phyloP scores from a whole-genome alignment of 2,797 vertebrate genomes.

The Chiroxiphia lanceolata region DNA sequence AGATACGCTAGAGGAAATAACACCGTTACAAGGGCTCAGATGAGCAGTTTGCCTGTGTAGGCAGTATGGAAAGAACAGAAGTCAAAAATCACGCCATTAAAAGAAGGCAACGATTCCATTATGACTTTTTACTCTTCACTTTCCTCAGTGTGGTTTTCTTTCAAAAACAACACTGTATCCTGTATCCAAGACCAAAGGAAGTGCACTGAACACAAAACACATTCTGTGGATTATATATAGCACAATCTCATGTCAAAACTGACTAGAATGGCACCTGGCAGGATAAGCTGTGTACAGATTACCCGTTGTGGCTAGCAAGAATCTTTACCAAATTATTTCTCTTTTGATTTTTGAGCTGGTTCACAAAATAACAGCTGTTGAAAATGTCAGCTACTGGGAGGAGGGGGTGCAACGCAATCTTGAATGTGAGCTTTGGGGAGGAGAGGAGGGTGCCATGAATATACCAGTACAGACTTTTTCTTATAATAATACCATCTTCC shows the following conservation, averaged over 20 bases:
- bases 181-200: slow-evolving; percentile 1
- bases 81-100: background rate
- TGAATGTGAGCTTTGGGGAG: slow-evolving; percentile 69
- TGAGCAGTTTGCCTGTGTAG: background rate
- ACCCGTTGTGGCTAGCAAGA: slow-evolving; percentile 53
- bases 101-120: background rate
- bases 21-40: background rate
- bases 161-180: background rate
- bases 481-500: slow-evolving; percentile 86
- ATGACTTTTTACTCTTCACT: background rate
- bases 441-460: slow-evolving; percentile 66
- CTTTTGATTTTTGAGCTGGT: slow-evolving; percentile 79
- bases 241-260: slow-evolving; percentile 49
- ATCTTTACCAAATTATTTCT: slow-evolving; percentile 74
- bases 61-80: background rate
- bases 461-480: slow-evolving; percentile 81
- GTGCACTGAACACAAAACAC: background rate
- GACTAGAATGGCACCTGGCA: slow-evolving; percentile 48
- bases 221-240: slow-evolving; percentile 6
- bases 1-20: background rate
- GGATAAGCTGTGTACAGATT: slow-evolving; percentile 41
- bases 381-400: slow-evolving; percentile 81
- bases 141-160: background rate
- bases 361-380: slow-evolving; percentile 85
- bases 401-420: slow-evolving; percentile 53